Conservation (phyloP, 2,888 invertebrate genomes). For the Timema cristinae region DNA sequence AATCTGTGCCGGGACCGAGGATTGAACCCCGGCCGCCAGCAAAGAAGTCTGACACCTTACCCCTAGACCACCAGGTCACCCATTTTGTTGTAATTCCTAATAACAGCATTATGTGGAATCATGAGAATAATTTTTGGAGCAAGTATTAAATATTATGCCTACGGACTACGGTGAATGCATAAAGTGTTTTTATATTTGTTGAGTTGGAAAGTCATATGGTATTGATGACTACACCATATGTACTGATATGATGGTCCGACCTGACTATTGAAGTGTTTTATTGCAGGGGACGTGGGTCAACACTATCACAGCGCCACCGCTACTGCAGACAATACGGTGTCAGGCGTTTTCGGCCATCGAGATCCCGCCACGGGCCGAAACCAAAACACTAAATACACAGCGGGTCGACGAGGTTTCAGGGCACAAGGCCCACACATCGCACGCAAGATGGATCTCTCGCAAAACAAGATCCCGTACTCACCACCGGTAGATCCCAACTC, state of each 20-base stretch:
- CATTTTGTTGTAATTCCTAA: no score
- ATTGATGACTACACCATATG: background rate
- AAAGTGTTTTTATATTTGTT: background rate
- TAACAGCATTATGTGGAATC: no score
- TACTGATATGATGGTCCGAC: background rate
- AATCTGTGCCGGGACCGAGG: no score
- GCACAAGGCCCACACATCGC: conserved; percentile 71
- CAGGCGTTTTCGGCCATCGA: conserved; percentile 57
- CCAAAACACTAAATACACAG: conserved; percentile 68
- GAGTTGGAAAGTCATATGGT: background rate
- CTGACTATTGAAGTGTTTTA: no score
- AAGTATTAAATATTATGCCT: background rate
- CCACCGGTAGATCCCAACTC: conserved; percentile 38
- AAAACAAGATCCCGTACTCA: conserved; percentile 44
- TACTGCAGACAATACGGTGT: conserved; percentile 60
- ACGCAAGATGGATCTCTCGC: conserved; percentile 66
- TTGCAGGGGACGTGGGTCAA: conserved; percentile 58
- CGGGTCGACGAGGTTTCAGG: conserved; percentile 74
- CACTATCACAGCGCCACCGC: conserved; percentile 64
- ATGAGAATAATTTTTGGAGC: background rate
- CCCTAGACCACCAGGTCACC: no score
- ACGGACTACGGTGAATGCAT: background rate
- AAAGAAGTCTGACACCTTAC: no score
- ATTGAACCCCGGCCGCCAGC: no score
- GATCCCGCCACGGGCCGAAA: conserved; percentile 67